Conservation (phyloP, 2,113 vertebrate species). For the Lepidothrix coronata region DNA sequence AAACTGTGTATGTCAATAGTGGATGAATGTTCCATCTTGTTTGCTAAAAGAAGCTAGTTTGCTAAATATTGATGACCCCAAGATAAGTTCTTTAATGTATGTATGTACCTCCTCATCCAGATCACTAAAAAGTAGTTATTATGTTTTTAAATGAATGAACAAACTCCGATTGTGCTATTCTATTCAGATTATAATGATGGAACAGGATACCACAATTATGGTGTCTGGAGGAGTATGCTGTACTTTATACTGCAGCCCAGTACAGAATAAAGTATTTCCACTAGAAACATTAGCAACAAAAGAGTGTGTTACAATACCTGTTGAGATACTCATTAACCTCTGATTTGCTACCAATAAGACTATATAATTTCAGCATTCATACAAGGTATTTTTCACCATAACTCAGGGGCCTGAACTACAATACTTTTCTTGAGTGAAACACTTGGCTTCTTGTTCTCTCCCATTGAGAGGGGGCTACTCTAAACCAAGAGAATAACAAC, state of each 20-base stretch:
- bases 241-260: background rate
- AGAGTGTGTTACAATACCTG: background rate
- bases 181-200: background rate
- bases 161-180: background rate
- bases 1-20: background rate
- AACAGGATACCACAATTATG: background rate
- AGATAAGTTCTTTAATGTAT: background rate
- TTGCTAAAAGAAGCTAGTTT: background rate
- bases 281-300: background rate
- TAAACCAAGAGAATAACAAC: background rate
- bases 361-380: background rate
- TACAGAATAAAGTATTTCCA: background rate
- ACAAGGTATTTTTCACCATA: background rate
- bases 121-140: background rate
- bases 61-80: background rate
- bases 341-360: background rate
- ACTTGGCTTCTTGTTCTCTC: background rate
- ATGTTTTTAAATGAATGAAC: background rate
- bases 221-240: background rate
- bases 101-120: background rate
- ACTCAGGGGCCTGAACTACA: background rate
- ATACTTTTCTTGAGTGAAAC: background rate
- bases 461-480: background rate
- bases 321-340: constrained; percentile 10
- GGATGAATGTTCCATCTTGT: background rate